Evolutionary conservation across 2,113 vertebrate species (phyloP).

Genomic region (Morone chrysops): DNA sequence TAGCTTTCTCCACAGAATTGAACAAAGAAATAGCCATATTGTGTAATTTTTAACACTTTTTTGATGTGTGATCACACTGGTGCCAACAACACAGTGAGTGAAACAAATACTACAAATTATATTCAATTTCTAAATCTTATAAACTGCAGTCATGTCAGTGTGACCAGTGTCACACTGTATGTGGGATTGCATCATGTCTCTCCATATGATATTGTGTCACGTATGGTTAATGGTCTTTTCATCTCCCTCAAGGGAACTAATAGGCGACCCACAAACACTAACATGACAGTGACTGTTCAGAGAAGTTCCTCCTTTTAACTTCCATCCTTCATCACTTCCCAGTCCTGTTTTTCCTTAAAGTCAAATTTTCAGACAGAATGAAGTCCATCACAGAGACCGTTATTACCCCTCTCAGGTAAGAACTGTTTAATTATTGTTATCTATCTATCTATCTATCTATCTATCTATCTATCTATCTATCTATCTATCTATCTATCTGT

Average conservation of each 20-base stretch:
- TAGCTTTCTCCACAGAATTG: too few relatives aligned
- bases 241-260: slow-evolving; percentile 37
- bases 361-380: slow-evolving; percentile 48
- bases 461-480: neutral
- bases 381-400: slow-evolving; percentile 21
- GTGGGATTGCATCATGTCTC: slow-evolving; percentile 18
- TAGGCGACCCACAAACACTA: slow-evolving; percentile 9
- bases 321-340: slow-evolving; percentile 30
- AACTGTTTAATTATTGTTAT: neutral
- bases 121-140: neutral
- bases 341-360: neutral
- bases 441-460: neutral
- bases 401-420: slow-evolving; percentile 65
- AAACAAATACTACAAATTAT: neutral
- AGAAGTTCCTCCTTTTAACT: slow-evolving; percentile 60
- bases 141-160: neutral
- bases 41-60: too few relatives aligned
- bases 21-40: too few relatives aligned
- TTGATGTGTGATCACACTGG: neutral
- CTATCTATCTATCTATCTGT: neutral
- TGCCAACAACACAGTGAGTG: neutral
- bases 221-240: neutral
- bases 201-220: slow-evolving; percentile 54
- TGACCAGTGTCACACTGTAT: slow-evolving; percentile 33
- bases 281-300: slow-evolving; percentile 71